Evolutionary conservation across 2,888 invertebrate species (phyloP).

Genomic region (Anorthoa munda): DNA sequence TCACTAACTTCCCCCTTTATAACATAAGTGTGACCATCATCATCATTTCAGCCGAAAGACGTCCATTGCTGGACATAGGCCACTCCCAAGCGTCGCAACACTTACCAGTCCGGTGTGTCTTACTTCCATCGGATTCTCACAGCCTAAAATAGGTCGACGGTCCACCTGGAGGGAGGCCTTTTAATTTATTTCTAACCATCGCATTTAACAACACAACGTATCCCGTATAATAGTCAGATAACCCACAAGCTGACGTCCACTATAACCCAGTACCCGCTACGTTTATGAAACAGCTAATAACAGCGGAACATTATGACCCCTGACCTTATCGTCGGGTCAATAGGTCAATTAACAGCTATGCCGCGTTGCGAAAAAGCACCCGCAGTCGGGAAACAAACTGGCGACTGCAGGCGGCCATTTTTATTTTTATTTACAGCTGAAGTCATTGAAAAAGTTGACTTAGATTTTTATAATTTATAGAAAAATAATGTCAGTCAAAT

Average conservation of each 20-base stretch:
- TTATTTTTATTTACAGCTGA: neutral
- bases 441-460: neutral
- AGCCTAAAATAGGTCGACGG: too few species aligned
- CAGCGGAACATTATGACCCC: constrained; percentile 35
- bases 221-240: neutral
- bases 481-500: neutral
- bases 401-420: neutral
- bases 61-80: too few species aligned
- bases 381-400: constrained; percentile 32
- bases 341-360: constrained; percentile 58
- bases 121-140: too few species aligned
- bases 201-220: neutral
- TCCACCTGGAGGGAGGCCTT: too few species aligned
- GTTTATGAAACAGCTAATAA: constrained; percentile 48
- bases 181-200: neutral
- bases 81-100: too few species aligned
- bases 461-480: neutral
- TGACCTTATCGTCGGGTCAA: constrained; percentile 54
- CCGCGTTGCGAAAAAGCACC: constrained; percentile 51
- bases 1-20: too few species aligned
- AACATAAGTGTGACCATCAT: too few species aligned
- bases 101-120: too few species aligned
- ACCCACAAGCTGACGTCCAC: neutral
- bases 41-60: too few species aligned
- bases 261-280: neutral